These are phyloP conservation scores for Myotis lucifugus DNA, from an alignment of 2,113 vertebrate species.

Conservation along the genomic window DNA sequence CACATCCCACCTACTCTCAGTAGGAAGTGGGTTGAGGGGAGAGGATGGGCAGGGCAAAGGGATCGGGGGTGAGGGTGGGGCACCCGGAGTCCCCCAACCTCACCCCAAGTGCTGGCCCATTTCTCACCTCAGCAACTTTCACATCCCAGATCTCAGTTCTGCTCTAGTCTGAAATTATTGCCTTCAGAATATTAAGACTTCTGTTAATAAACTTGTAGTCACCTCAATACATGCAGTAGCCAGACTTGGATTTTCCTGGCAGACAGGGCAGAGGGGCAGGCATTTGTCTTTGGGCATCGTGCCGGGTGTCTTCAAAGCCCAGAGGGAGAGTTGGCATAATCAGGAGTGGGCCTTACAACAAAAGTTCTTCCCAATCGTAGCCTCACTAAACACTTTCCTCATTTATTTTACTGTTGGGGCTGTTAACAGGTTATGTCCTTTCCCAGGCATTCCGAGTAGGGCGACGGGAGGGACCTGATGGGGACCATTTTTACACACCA, in stretches of 20 bases:
- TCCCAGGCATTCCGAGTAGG: neutral
- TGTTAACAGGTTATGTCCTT: neutral
- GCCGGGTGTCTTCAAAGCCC: neutral
- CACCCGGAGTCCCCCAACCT: too few relatives aligned
- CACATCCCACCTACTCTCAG: neutral
- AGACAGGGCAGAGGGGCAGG: neutral
- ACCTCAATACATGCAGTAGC: neutral
- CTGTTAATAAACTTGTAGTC: neutral
- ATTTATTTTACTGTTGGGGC: neutral
- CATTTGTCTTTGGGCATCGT: neutral
- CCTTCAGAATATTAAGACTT: neutral
- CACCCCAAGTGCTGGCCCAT: too few relatives aligned
- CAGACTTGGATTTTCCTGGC: neutral
- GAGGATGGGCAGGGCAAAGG: too few relatives aligned
- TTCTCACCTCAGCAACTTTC: too few relatives aligned
- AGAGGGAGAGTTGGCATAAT: neutral
- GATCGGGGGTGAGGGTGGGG: too few relatives aligned
- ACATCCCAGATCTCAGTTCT: neutral
- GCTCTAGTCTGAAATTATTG: neutral
- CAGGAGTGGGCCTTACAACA: neutral
- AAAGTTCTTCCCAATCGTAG: neutral
- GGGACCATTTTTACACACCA: neutral
- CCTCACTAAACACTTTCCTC: neutral
- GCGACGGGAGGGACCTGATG: neutral
- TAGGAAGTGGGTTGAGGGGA: neutral